A percentile compares a stretch with the other conserved stretches of the same genome.
phyloP scores from a whole-genome alignment of 1,140 invertebrate species.

The Drosophila neocordata region DNA sequence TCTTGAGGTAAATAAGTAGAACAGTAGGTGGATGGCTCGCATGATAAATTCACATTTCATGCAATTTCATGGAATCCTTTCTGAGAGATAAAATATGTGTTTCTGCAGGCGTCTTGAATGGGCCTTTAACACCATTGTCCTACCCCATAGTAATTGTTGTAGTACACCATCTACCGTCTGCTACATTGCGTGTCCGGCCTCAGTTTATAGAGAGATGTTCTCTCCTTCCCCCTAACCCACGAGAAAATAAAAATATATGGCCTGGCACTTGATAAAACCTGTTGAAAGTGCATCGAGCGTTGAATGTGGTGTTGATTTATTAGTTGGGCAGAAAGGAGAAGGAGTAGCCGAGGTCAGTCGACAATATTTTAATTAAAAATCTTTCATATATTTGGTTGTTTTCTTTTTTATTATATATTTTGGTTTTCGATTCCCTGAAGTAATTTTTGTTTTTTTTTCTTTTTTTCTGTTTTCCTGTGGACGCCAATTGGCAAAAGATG shows the following conservation, averaged over 20 bases:
- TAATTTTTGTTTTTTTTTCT: slow-evolving; percentile 72
- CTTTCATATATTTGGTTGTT: slow-evolving; percentile 42
- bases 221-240: not conserved
- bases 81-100: slow-evolving; percentile 58
- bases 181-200: slow-evolving; percentile 39
- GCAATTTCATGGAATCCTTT: slow-evolving; percentile 6
- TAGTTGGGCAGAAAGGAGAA: slow-evolving; percentile 28
- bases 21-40: slow-evolving; percentile 55
- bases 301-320: slow-evolving; percentile 65
- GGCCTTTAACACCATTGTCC: slow-evolving; percentile 20
- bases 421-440: slow-evolving; percentile 57
- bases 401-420: too few species aligned
- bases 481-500: slow-evolving; percentile 60
- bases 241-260: slow-evolving; percentile 31
- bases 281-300: slow-evolving; percentile 55
- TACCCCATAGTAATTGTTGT: too few species aligned
- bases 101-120: slow-evolving; percentile 52
- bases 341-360: not conserved
- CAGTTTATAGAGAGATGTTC: slow-evolving; percentile 17
- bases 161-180: not conserved
- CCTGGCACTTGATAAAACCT: slow-evolving; percentile 66
- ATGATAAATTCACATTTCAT: slow-evolving; percentile 55
- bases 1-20: slow-evolving; percentile 25
- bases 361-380: slow-evolving; percentile 79
- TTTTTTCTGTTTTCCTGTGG: not conserved